Evolutionary conservation across 2,113 vertebrate species (phyloP).

Genomic region (Trochalopteron elliotii): DNA sequence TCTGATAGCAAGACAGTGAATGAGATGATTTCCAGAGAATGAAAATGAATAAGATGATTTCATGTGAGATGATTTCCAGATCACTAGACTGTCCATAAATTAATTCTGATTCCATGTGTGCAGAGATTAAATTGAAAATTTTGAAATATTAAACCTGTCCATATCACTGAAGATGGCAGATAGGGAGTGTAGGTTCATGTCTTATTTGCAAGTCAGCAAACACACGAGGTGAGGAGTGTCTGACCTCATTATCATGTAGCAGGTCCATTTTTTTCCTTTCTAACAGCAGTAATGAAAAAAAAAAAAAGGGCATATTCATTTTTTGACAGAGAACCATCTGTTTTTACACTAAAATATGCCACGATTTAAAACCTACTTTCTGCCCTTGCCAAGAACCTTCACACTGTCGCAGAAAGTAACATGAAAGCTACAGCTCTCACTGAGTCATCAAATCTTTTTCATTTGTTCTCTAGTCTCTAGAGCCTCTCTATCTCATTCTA

Average conservation of each 20-base stretch:
- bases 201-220: slow-evolving; percentile 23
- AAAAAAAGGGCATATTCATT: not conserved
- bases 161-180: not conserved
- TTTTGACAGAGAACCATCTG: not conserved
- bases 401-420: slow-evolving; percentile 35
- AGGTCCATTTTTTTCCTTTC: not conserved
- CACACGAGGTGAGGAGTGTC: not conserved
- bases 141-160: not conserved
- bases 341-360: not conserved
- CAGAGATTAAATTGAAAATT: not conserved
- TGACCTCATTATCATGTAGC: not conserved
- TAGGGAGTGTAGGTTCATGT: not conserved
- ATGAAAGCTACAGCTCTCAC: slow-evolving; percentile 27
- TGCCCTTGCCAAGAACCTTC: slow-evolving; percentile 44
- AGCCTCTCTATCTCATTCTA: slow-evolving; percentile 9
- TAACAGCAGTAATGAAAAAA: not conserved
- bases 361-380: not conserved
- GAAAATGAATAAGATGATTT: not conserved
- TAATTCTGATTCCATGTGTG: not conserved
- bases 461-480: slow-evolving; percentile 35
- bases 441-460: slow-evolving; percentile 32
- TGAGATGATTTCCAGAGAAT: not conserved
- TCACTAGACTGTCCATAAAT: not conserved
- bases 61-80: not conserved
- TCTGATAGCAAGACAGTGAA: not conserved